Conservation (phyloP, 2,113 vertebrate genomes). For the Sardina pilchardus region DNA sequence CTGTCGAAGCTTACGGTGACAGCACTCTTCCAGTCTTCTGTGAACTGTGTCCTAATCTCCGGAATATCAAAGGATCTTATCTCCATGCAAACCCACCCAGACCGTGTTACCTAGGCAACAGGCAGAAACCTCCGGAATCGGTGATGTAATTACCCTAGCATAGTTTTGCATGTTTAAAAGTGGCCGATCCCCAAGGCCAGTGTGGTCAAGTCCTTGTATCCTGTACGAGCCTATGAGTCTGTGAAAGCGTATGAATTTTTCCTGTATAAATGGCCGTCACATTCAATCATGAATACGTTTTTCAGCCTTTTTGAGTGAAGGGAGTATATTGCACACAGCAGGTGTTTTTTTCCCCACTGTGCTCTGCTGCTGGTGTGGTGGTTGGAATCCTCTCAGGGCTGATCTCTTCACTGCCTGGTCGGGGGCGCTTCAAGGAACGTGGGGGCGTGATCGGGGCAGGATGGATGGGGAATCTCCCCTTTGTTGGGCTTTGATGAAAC, state of each 20-base stretch:
- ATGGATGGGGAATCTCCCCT: background rate
- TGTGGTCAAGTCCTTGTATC: background rate
- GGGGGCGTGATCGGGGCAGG: background rate
- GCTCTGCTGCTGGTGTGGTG: background rate
- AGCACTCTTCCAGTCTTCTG: background rate
- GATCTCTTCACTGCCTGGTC: background rate
- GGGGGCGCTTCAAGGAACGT: background rate
- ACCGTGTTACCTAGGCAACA: slow-evolving; percentile 52
- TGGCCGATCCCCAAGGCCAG: background rate
- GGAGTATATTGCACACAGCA: background rate
- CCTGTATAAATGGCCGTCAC: background rate
- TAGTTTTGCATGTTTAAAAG: slow-evolving; percentile 34
- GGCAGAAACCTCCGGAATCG: slow-evolving; percentile 28
- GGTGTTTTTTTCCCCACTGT: background rate
- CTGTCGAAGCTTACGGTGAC: background rate
- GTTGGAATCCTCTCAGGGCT: background rate
- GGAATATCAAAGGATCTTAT: slow-evolving; percentile 53
- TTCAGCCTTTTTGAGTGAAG: background rate
- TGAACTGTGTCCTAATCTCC: slow-evolving; percentile 11
- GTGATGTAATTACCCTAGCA: slow-evolving; percentile 30
- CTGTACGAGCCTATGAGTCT: background rate
- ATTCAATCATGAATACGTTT: background rate
- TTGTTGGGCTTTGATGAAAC: slow-evolving; percentile 2
- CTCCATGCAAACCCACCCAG: slow-evolving; percentile 48
- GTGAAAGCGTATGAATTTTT: background rate